Conservation (phyloP, 2,888 invertebrate genomes). For the Lithophane leautieri region DNA sequence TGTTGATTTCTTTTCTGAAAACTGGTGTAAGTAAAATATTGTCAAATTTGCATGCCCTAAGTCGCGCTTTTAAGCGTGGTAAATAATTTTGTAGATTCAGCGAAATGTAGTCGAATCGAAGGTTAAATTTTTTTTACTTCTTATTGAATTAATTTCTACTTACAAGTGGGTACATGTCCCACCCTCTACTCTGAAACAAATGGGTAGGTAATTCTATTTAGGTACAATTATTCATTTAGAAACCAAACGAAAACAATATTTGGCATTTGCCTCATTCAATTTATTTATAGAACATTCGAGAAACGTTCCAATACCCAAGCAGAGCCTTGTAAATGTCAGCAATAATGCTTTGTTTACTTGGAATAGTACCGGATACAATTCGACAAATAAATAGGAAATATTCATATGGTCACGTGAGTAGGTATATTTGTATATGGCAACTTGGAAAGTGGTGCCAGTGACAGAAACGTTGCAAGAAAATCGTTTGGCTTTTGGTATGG, state of each 20-base stretch:
- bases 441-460: too few relatives aligned
- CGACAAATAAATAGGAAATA: neutral
- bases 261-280: slow-evolving; percentile 13
- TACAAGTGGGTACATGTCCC: too few relatives aligned
- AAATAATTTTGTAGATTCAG: neutral
- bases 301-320: slow-evolving; percentile 3
- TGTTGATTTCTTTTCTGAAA: neutral
- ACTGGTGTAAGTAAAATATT: neutral
- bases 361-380: slow-evolving; percentile 2
- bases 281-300: slow-evolving; percentile 18
- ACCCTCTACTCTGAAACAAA: neutral
- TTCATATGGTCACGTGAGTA: neutral
- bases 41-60: neutral
- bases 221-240: neutral
- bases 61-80: neutral
- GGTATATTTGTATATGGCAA: too few relatives aligned
- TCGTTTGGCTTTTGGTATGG: too few relatives aligned
- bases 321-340: slow-evolving; percentile 9
- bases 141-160: too few relatives aligned
- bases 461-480: too few relatives aligned
- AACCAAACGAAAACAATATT: neutral
- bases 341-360: neutral
- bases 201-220: neutral
- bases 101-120: neutral
- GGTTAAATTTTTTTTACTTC: neutral